These are phyloP conservation scores for Palythoa grandis DNA, from an alignment of 92 coral and sea anemone genomes.

Conservation along the genomic window DNA sequence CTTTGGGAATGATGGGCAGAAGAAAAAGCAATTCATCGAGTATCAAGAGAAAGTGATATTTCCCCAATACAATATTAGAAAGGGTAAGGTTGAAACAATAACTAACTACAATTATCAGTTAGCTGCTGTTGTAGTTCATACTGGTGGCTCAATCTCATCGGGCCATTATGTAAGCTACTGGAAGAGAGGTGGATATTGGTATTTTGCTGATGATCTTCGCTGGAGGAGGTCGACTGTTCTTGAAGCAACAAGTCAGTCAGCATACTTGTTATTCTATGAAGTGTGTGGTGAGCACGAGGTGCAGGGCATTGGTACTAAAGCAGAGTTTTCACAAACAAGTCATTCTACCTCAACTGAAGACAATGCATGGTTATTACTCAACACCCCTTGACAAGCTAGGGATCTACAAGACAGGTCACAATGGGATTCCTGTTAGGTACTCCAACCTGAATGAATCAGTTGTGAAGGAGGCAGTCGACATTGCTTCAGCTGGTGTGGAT, in stretches of 20 bases:
- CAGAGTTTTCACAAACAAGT: slow-evolving; percentile 20
- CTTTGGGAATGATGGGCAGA: slow-evolving; percentile 9
- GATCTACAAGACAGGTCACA: slow-evolving; percentile 31
- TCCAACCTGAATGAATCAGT: slow-evolving; percentile 33
- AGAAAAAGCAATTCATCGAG: slow-evolving; percentile 5
- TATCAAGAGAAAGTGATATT: slow-evolving; percentile 10
- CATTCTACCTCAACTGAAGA: slow-evolving; percentile 15
- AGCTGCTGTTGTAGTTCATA: slow-evolving; percentile 17
- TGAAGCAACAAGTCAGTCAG: slow-evolving; percentile 34
- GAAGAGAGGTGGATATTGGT: slow-evolving; percentile 40
- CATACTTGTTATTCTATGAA: slow-evolving; percentile 43
- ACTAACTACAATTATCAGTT: slow-evolving; percentile 3
- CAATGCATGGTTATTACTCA: slow-evolving; percentile 31
- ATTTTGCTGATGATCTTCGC: slow-evolving; percentile 16
- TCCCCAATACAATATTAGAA: slow-evolving; percentile 15
- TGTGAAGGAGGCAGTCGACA: slow-evolving; percentile 30
- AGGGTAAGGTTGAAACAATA: not conserved
- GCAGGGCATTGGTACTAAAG: slow-evolving; percentile 10
- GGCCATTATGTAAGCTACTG: slow-evolving; percentile 38
- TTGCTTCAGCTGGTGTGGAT: slow-evolving; percentile 48
- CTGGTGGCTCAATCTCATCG: slow-evolving; percentile 11
- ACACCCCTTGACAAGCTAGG: slow-evolving; percentile 18
- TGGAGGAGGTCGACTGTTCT: slow-evolving; percentile 13
- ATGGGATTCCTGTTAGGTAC: slow-evolving; percentile 36
- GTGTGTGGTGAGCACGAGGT: slow-evolving; percentile 15